Conservation (phyloP, 2,888 invertebrate species). For the Brenthis daphne region DNA sequence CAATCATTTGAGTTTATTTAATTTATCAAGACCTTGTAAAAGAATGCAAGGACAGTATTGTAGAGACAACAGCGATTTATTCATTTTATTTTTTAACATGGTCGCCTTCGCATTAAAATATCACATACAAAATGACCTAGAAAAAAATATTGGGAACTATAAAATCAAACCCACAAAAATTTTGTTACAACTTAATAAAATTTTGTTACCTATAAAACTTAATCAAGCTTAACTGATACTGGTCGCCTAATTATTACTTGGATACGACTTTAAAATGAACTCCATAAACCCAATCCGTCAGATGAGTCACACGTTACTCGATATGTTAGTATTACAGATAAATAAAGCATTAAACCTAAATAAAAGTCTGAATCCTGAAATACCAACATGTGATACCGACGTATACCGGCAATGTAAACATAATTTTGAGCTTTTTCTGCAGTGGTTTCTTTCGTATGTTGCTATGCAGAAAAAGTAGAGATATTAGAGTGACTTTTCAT, state of each 20-base stretch:
- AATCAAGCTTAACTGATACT: slow-evolving; percentile 9
- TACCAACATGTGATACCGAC: not conserved
- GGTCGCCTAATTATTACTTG: slow-evolving; percentile 24
- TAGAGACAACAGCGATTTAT: slow-evolving; percentile 7
- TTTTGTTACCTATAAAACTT: slow-evolving; percentile 8
- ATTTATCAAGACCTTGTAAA: slow-evolving; percentile 32
- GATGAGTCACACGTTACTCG: slow-evolving; percentile 13
- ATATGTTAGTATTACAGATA: slow-evolving; percentile 22
- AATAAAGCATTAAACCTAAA: slow-evolving; percentile 16
- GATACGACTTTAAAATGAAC: slow-evolving; percentile 22
- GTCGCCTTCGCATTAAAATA: not conserved
- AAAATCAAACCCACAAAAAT: not conserved
- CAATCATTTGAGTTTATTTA: slow-evolving; percentile 30
- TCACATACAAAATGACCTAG: not conserved
- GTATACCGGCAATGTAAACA: not conserved
- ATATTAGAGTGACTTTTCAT: no score
- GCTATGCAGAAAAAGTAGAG: no score
- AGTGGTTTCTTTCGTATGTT: no score
- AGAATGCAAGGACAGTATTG: slow-evolving; percentile 25
- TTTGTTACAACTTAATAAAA: not conserved
- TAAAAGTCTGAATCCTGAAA: not conserved
- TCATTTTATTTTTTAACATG: slow-evolving; percentile 1
- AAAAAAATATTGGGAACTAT: not conserved
- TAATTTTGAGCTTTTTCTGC: no score
- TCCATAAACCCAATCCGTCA: slow-evolving; percentile 4